phyloP scores from a whole-genome alignment of 2,113 vertebrate genomes.

The Seriola quinqueradiata region DNA sequence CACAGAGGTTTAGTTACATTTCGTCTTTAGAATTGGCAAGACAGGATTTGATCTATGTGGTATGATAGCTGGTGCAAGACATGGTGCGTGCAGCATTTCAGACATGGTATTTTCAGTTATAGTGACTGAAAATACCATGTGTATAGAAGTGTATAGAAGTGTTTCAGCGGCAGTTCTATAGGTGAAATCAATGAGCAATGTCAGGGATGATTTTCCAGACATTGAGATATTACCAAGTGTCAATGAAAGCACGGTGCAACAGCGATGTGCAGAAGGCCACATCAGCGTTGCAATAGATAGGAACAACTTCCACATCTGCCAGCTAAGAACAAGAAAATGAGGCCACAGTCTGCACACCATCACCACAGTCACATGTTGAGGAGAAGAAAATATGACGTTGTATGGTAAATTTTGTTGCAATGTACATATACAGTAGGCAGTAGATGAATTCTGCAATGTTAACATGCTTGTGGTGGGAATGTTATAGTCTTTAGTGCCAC shows the following conservation, averaged over 20 bases:
- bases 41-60: neutral
- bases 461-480: neutral
- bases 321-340: neutral
- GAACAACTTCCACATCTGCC: neutral
- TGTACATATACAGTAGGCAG: neutral
- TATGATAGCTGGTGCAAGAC: neutral
- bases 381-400: neutral
- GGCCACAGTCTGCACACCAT: neutral
- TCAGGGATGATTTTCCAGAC: neutral
- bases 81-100: neutral
- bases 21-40: neutral
- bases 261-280: neutral
- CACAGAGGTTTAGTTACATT: conserved; percentile 13
- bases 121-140: too few species aligned
- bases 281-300: neutral
- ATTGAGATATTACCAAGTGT: neutral
- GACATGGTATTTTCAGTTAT: neutral
- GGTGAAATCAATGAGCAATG: neutral
- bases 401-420: neutral
- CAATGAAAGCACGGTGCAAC: neutral
- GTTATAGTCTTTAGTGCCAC: neutral
- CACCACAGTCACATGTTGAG: neutral
- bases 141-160: neutral
- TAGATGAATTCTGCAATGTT: neutral
- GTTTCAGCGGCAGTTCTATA: neutral